Conservation (phyloP, 35 echinoderm and acorn worm species). For the Heliocidaris erythrogramma region DNA sequence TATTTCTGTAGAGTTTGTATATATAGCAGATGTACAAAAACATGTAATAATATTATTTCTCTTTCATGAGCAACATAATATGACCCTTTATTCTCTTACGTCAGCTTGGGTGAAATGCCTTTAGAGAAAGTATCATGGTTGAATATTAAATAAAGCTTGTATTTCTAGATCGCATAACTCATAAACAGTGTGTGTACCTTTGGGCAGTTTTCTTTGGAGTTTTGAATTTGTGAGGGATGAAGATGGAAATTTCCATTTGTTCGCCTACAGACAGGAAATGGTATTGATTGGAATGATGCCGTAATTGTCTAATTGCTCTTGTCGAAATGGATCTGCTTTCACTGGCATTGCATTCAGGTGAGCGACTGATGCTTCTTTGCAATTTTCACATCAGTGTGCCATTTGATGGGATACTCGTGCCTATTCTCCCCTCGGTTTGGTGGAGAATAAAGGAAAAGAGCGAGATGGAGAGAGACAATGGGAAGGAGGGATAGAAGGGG, state of each 20-base stretch:
- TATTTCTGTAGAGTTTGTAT: too few relatives aligned
- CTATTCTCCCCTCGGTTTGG: too few relatives aligned
- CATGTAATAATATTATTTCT: neutral
- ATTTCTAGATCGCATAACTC: neutral
- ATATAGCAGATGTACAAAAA: too few relatives aligned
- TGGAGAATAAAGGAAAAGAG: too few relatives aligned
- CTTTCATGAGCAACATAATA: neutral
- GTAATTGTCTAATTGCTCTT: neutral
- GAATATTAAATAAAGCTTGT: too few relatives aligned
- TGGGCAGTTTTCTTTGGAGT: neutral
- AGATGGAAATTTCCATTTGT: neutral
- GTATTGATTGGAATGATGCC: neutral
- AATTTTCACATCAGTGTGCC: neutral
- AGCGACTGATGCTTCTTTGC: neutral
- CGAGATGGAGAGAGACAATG: too few relatives aligned
- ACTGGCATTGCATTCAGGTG: neutral
- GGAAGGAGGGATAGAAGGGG: too few relatives aligned
- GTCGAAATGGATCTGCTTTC: neutral
- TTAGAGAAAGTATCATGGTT: neutral
- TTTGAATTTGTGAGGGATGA: neutral
- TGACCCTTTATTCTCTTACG: too few relatives aligned
- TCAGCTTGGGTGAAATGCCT: neutral
- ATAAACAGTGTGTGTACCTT: neutral
- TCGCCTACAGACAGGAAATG: neutral
- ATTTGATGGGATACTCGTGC: too few relatives aligned